These are phyloP conservation scores for Tiliacea citrago DNA, from an alignment of 2,888 invertebrate genomes.

Conservation along the genomic window DNA sequence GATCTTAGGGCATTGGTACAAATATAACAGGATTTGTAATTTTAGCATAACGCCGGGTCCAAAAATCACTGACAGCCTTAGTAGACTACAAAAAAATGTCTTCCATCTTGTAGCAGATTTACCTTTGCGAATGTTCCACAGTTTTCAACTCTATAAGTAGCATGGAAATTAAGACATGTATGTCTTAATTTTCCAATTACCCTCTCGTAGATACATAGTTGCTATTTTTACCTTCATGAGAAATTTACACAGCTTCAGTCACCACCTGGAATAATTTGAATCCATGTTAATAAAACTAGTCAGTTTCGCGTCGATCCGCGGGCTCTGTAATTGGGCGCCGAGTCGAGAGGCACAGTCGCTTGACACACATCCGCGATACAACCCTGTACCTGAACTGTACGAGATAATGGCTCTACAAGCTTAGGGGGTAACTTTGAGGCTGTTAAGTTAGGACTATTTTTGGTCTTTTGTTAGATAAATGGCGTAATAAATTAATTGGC, in stretches of 20 bases:
- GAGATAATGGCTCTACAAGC: conserved; percentile 55
- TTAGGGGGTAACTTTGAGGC: conserved; percentile 20
- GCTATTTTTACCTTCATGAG: not conserved
- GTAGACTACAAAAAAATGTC: not conserved
- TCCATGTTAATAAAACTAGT: conserved; percentile 41
- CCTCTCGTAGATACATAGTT: not conserved
- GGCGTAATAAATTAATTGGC: too few relatives aligned
- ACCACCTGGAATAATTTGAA: conserved; percentile 29
- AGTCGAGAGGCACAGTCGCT: conserved; percentile 67
- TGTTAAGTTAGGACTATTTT: not conserved
- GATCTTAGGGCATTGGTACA: not conserved
- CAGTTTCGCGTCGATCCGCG: conserved; percentile 43
- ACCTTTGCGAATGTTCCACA: not conserved
- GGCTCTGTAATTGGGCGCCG: conserved; percentile 68
- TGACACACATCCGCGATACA: conserved; percentile 68
- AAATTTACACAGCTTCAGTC: not conserved
- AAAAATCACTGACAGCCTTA: not conserved
- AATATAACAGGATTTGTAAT: not conserved
- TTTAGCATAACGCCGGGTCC: not conserved
- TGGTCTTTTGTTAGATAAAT: not conserved
- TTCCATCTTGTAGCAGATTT: not conserved
- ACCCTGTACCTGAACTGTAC: conserved; percentile 49
- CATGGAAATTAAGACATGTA: too few relatives aligned
- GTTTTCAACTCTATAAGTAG: not conserved
- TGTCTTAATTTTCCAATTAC: not conserved